Evolutionary conservation across 2,888 invertebrate genomes (phyloP).

Genomic region (Cataglyphis albicans): DNA sequence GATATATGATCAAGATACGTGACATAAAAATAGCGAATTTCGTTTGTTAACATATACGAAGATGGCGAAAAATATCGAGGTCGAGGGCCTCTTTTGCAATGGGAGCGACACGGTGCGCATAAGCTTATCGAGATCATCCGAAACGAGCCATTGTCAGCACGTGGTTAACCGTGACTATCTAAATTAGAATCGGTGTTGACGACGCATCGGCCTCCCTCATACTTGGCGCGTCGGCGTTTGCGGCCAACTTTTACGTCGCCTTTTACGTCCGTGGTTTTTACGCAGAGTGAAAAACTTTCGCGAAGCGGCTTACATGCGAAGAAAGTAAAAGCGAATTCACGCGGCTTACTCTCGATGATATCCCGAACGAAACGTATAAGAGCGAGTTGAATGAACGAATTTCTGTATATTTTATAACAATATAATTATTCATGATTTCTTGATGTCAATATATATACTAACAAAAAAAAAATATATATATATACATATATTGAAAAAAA

Average conservation of each 20-base stretch:
- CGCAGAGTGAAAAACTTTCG: conserved; percentile 48
- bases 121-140: conserved; percentile 76
- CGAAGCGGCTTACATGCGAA: conserved; percentile 1
- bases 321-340: neutral
- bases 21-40: conserved; percentile 14
- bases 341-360: neutral
- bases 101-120: conserved; percentile 58
- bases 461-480: no score
- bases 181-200: conserved; percentile 82
- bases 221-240: conserved; percentile 35
- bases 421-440: neutral
- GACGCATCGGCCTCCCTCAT: conserved; percentile 63
- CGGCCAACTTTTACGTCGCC: conserved; percentile 52
- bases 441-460: neutral
- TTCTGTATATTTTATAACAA: neutral
- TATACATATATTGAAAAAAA: neutral
- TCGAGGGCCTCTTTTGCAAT: conserved; percentile 43
- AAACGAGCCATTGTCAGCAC: conserved; percentile 80
- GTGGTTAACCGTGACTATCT: conserved; percentile 82
- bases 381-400: neutral
- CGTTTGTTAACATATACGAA: neutral
- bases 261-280: conserved; percentile 53
- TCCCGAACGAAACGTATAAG: neutral
- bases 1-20: neutral
- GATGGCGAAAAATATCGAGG: conserved; percentile 45